Evolutionary conservation across 2,797 vertebrate genomes (phyloP), one percentile per base, ranked within the genome.

Genomic region (Salmo trutta): DNA sequence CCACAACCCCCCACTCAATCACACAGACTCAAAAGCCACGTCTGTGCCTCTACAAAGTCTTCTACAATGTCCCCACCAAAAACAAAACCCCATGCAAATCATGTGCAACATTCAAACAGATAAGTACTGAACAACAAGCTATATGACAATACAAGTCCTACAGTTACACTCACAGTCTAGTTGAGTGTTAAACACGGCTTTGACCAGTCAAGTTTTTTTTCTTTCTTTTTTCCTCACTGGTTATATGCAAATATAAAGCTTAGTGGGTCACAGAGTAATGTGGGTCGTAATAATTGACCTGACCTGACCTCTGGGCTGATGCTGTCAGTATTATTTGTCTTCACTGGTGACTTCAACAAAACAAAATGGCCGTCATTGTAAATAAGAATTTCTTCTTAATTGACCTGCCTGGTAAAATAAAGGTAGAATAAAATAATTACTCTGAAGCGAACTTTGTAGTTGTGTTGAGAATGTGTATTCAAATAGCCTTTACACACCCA

Each of bases 11-110:
- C 82, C 78, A 29, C 76, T 82, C 78, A 29, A 75, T 82, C 77
- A 33, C 82, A 79, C 82, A 74, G 81, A 83, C 73, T 81, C 82
- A 81, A 17, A 88, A 81, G 64, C 84, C 87, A 85, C 84, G 84
- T 79, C 84, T 74, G 29, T 76, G 77, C 79, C 79, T 85, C 85
- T 67, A 71, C 77, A 86, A 77, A 67, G 51, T 52, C 41, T 78
- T 54, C 67, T 17, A 52, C 68, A 66, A 52, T 2, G 8, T 83
- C 81, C 78, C 67, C 74, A 79, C 79, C 66, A 69, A 87, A 82
- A 87, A 86, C 77, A 86, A 86, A 88, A 75, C 6, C 14, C 21
- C 51, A 52, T 27, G 24, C 17, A 75, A 70, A 47, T 74, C 77
- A 78, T 36, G 6, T 52, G 24, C 15, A 31, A 36, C 19, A 72